These are phyloP conservation scores for Unio pictorum DNA, from an alignment of 2,888 invertebrate genomes.

Conservation along the genomic window DNA sequence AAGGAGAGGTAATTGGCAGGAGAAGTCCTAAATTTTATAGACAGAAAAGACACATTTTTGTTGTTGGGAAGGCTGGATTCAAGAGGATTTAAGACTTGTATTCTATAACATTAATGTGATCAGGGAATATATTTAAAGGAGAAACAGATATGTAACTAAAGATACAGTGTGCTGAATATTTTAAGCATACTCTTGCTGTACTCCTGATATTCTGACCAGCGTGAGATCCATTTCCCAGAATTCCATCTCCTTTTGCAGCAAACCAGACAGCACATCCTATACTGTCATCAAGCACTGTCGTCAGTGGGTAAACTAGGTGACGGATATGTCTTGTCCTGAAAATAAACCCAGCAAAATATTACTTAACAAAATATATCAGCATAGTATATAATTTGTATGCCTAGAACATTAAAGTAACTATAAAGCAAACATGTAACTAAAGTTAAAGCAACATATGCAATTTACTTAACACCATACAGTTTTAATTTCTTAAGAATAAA, in stretches of 20 bases:
- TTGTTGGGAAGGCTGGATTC: too few species aligned
- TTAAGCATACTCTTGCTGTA: constrained; percentile 57
- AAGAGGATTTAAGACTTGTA: too few species aligned
- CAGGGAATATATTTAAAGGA: too few species aligned
- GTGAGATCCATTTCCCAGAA: constrained; percentile 42
- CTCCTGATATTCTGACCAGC: constrained; percentile 46
- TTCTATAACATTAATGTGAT: too few species aligned
- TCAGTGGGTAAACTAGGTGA: constrained; percentile 87
- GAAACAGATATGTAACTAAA: background rate
- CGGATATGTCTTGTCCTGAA: constrained; percentile 68
- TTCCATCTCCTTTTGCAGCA: constrained; percentile 83
- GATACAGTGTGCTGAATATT: background rate
- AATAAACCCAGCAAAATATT: constrained; percentile 4
- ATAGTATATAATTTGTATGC: background rate
- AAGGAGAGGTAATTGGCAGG: too few species aligned
- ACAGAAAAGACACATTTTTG: too few species aligned
- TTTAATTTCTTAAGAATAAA: too few species aligned
- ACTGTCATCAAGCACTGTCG: constrained; percentile 94
- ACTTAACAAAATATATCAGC: background rate
- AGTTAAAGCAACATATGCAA: too few species aligned
- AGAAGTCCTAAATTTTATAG: too few species aligned
- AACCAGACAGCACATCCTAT: constrained; percentile 95
- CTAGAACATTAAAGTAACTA: too few species aligned
- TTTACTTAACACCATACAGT: too few species aligned
- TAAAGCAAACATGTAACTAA: too few species aligned